A percentile compares a stretch with the other conserved stretches of the same genome.
Evolutionary conservation across 1,140 invertebrate genomes (phyloP).

Genomic region (Lordiphosa clarofinis): DNA sequence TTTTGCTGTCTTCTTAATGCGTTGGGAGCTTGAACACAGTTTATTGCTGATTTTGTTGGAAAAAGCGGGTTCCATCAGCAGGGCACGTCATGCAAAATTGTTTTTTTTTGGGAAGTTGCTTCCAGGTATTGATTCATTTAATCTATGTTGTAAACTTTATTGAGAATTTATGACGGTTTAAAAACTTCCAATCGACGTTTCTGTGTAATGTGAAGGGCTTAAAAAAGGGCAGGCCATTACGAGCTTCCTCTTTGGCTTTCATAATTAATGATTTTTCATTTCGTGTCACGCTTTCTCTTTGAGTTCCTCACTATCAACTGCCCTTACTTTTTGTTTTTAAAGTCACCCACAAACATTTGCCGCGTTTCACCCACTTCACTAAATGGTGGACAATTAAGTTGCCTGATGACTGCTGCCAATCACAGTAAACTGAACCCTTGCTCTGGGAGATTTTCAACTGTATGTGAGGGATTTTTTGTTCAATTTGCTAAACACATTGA

Average conservation of each 20-base stretch:
- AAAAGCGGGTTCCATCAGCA: no score
- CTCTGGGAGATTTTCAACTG: conserved; percentile 10
- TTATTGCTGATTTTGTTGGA: no score
- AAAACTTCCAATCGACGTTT: no score
- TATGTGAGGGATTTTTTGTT: conserved; percentile 58
- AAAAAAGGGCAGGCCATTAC: no score
- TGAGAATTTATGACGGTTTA: no score
- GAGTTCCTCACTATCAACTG: conserved; percentile 1
- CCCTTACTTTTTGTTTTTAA: conserved; percentile 4
- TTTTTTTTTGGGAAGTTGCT: no score
- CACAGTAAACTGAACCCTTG: conserved; percentile 45
- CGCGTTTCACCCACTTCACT: conserved; percentile 35
- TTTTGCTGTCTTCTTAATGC: no score
- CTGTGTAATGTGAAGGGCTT: no score
- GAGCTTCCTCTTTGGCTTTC: not conserved
- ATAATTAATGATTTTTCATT: not conserved
- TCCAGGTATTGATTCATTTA: no score
- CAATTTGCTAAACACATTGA: conserved; percentile 64
- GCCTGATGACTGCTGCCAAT: conserved; percentile 72
- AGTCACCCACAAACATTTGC: conserved; percentile 3
- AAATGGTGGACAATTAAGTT: conserved; percentile 77
- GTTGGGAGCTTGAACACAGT: no score
- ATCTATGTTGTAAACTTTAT: no score
- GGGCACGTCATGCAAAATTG: no score
- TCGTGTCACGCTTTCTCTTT: not conserved